Base-by-base conservation (phyloP, 2,888 invertebrate genomes). In the Coenonympha glycerion region DNA sequence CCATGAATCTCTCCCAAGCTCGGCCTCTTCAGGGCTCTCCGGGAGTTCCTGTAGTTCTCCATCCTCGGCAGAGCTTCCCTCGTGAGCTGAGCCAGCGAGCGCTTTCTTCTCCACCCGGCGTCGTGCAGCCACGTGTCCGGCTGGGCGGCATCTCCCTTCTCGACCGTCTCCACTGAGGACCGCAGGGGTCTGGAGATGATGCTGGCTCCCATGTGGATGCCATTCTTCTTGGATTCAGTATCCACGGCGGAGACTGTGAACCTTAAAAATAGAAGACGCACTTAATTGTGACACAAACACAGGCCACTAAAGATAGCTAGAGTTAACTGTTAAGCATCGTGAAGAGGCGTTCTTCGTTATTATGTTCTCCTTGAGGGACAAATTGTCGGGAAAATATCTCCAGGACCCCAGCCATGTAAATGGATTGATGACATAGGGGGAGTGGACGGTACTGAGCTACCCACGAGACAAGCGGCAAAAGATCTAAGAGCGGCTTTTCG, bases 1-100 rank as follows among this genome's bases (percentile, higher is more conserved):
- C 93, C 93, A 66, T 95, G 95, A 36, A 96, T 80, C 68, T 95
- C 95, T 15, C 95, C 95, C 49, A 96, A 87, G 18, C 95, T 95
- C 1, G 95, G 95, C 57, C 96, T 89, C 71, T 94, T 94, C 45
- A 91, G 77, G 0, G 93, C 92, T 60, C 93, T 88, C 65, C 92
- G 91, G 0, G 93, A 92, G 71, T 92, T 92, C 68, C 94, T 90
- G 71, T 96, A 96, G 73, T 95, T 93, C 69, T 95, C 95, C 79
- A 94, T 88, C 49, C 94, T 87, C 0, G 95, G 95, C 28, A 95
- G 73, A 1, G 93, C 92, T 74, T 96, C 96, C 62, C 92, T 90
- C 0, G 93, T 92, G 49, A 93, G 82, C 63, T 92, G 91, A 1
- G 91, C 91, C 60, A 92, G 69, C 1, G 91, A 91, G 18, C 88